Percentiles rank a stretch among this genome's conserved stretches.
phyloP scores from a whole-genome alignment of 1,140 invertebrate genomes.

The Vanessa atalanta region DNA sequence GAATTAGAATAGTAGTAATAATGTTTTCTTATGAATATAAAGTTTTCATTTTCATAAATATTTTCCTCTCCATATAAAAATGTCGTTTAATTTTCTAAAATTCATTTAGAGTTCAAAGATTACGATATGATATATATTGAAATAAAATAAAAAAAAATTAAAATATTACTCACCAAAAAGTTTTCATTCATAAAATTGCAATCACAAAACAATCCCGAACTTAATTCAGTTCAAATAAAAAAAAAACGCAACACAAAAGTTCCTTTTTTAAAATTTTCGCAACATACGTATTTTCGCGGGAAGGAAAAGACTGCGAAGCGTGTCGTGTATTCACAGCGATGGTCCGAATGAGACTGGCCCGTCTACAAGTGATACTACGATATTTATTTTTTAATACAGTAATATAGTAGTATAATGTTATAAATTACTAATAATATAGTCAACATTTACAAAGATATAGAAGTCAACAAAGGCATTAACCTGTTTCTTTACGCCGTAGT shows the following conservation, averaged over 20 bases:
- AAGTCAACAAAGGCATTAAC: conserved; percentile 7
- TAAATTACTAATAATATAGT: conserved; percentile 16
- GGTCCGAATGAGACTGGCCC: conserved; percentile 21
- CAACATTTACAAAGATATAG: conserved; percentile 1
- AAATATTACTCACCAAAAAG: conserved; percentile 5
- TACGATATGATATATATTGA: too few relatives aligned
- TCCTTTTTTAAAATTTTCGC: conserved; percentile 14
- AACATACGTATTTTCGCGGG: conserved; percentile 26
- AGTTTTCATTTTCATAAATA: too few relatives aligned
- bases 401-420: conserved; percentile 3
- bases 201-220: neutral
- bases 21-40: too few relatives aligned
- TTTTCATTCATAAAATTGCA: neutral
- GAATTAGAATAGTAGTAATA: too few relatives aligned
- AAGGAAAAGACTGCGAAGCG: neutral
- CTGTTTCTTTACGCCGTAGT: conserved; percentile 5
- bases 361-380: conserved; percentile 17
- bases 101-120: too few relatives aligned
- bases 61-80: too few relatives aligned
- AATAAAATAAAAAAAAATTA: too few relatives aligned
- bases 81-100: too few relatives aligned
- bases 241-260: neutral
- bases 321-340: conserved; percentile 17
- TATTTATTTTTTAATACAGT: conserved; percentile 9
- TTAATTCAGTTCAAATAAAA: conserved; percentile 3